These are phyloP conservation scores for Drosophila prosaltans DNA, from an alignment of 1,140 invertebrate genomes.

Conservation along the genomic window DNA sequence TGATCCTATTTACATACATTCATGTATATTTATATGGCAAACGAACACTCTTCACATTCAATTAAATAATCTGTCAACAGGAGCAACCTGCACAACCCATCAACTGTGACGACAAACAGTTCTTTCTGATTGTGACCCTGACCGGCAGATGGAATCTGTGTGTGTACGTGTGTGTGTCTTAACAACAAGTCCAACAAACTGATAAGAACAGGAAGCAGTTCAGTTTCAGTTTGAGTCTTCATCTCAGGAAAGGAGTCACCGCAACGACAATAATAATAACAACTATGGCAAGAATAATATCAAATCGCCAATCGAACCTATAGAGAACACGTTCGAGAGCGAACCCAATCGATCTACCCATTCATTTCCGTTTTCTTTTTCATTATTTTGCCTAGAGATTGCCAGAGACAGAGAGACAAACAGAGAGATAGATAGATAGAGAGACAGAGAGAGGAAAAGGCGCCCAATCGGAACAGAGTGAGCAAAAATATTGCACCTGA, in stretches of 20 bases:
- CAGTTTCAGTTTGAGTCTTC: conserved; percentile 5
- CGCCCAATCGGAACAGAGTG: conserved; percentile 69
- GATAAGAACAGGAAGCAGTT: conserved; percentile 71
- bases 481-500: conserved; percentile 74
- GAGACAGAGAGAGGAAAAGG: conserved; percentile 24
- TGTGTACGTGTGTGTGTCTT: background rate
- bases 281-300: conserved; percentile 12
- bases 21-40: background rate
- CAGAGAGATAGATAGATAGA: background rate
- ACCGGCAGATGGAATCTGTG: conserved; percentile 33
- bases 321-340: conserved; percentile 62
- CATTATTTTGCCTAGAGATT: conserved; percentile 43
- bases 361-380: conserved; percentile 75
- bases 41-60: conserved; percentile 41
- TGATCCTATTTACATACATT: too few relatives aligned
- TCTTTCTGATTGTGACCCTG: conserved; percentile 36
- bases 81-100: conserved; percentile 24
- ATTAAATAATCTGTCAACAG: conserved; percentile 58
- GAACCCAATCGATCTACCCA: conserved; percentile 48
- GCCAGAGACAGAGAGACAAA: background rate
- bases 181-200: conserved; percentile 26
- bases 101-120: conserved; percentile 2
- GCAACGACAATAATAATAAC: conserved; percentile 1
- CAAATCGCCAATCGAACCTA: conserved; percentile 44
- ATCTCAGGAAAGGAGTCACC: conserved; percentile 37